Evolutionary conservation across 2,888 invertebrate species (phyloP), one percentile per base, ranked within the genome.

Genomic region (Thalpophila matura): DNA sequence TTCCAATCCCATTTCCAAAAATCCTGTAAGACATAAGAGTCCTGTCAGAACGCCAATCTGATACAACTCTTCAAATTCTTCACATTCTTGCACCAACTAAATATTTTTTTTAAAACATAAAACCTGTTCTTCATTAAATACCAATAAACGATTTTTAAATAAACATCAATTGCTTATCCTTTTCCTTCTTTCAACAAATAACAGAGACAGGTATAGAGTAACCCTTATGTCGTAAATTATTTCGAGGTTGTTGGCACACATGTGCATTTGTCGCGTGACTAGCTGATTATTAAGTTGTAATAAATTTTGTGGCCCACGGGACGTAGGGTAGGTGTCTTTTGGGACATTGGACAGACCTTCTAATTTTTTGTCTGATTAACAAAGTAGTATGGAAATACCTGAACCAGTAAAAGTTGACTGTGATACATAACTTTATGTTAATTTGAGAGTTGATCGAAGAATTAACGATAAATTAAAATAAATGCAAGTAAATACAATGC

Each of bases 251-350:
- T 87, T 89, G 87, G 79, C 83, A 81, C 90, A 90, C 92, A 93
- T 92, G 92, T 90, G 90, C 83, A 85, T 77, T 84, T 89, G 90
- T 92, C 91, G 89, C 88, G 88, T 91, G 90, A 91, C 89, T 88
- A 80, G 86, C 79, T 86, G 88, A 88, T 92, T 93, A 95, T 94
- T 92, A 92, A 91, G 89, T 90, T 86, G 91, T 92, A 92, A 94
- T 95, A 94, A 91, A 93, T 93, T 92, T 86, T 85, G 87, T 86
- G 86, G 80, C 87, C 89, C 87, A 76, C 59, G 88, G 86, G 90
- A 89, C 77, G 72, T 71, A 57, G 80, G 76, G 82, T 84, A 84
- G 84, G 86, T 87, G 86, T 87, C 85, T 86, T 75, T 80, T 74
- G 85, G 79, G 80, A 78, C 69, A 71, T 74, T 50, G 65, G 59